A percentile compares a stretch with the other conserved stretches of the same genome.
Conservation (phyloP, 2,797 vertebrate genomes). For the Crotalus adamanteus region DNA sequence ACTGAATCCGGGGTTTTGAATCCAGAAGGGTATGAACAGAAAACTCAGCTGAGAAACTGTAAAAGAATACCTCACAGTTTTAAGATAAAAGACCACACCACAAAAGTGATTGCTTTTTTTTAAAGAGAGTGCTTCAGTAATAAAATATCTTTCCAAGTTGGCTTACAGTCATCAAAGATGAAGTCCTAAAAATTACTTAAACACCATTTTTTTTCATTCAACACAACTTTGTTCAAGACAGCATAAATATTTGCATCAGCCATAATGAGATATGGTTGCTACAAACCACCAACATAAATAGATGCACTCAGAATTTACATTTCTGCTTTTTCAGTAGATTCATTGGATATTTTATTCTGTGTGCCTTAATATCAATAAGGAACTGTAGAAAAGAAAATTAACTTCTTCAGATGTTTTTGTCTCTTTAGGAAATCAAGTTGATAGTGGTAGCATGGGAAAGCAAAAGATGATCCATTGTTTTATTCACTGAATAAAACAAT, state of each 20-base stretch:
- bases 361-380: fast-evolving
- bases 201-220: not conserved
- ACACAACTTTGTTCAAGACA: slow-evolving; percentile 10
- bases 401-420: not conserved
- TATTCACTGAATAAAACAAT: not conserved
- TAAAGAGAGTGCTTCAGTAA: not conserved
- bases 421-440: not conserved
- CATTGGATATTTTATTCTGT: not conserved
- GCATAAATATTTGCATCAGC: slow-evolving; percentile 28
- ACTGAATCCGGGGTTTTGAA: not conserved
- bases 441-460: not conserved
- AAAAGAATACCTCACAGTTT: not conserved
- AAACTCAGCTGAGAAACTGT: not conserved
- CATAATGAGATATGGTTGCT: slow-evolving; percentile 8
- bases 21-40: not conserved
- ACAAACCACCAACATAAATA: not conserved
- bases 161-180: slow-evolving; percentile 8
- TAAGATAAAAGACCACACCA: not conserved
- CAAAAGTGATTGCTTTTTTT: not conserved
- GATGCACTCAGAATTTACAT: slow-evolving; percentile 13
- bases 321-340: slow-evolving; percentile 7
- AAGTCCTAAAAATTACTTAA: not conserved
- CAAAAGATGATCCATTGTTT: not conserved
- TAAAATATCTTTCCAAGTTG: not conserved
- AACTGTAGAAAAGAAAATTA: not conserved